phyloP scores from a whole-genome alignment of 2,113 vertebrate genomes.

The Larimichthys crocea region DNA sequence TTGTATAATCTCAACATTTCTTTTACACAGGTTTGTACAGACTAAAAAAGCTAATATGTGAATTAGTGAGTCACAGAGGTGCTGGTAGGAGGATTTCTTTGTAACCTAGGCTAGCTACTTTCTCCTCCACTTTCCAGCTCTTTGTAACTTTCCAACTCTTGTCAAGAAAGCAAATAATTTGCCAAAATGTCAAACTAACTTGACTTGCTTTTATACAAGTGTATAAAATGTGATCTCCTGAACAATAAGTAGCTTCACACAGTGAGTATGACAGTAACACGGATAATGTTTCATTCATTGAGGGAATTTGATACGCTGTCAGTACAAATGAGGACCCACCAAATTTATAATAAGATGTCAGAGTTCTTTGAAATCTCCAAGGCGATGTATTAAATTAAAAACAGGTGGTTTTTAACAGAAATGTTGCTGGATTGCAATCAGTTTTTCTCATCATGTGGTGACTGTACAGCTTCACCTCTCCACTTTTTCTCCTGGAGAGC shows the following conservation, averaged over 20 bases:
- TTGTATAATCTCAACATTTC: too few relatives aligned
- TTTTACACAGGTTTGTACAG: background rate
- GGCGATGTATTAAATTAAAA: background rate
- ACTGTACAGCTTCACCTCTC: slow-evolving; percentile 10
- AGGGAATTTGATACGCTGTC: background rate
- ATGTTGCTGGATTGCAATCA: background rate
- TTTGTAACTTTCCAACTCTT: background rate
- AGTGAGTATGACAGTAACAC: slow-evolving; percentile 3
- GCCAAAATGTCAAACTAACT: background rate
- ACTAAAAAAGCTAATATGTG: too few relatives aligned
- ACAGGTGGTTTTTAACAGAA: background rate
- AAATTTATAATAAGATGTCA: background rate
- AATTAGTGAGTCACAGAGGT: too few relatives aligned
- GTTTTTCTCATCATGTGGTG: background rate
- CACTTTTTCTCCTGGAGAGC: slow-evolving; percentile 21
- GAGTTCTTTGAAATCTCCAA: slow-evolving; percentile 3
- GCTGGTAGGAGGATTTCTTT: too few relatives aligned
- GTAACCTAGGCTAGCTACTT: background rate
- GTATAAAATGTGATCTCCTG: background rate
- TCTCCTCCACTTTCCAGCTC: background rate
- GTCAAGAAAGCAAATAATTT: background rate
- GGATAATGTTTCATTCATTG: background rate
- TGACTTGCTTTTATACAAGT: background rate
- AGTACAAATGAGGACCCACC: background rate
- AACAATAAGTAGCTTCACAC: background rate